Evolutionary conservation across 2,113 vertebrate genomes (phyloP).

Genomic region (Melanocharis versteri): DNA sequence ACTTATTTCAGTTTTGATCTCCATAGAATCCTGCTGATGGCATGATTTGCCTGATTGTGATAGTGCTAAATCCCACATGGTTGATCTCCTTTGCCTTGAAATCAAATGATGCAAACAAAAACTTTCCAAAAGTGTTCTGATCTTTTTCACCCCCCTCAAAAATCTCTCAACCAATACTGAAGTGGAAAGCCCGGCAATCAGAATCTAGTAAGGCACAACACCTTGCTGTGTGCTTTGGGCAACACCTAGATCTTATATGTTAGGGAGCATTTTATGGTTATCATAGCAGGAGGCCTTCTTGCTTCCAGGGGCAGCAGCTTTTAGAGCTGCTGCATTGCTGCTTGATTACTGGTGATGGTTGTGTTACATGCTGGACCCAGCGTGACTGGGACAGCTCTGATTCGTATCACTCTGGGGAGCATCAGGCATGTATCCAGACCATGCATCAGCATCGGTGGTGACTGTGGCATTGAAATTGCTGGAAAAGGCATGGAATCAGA

Average conservation of each 20-base stretch:
- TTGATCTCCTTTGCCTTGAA: neutral
- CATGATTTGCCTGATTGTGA: neutral
- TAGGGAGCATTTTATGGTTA: neutral
- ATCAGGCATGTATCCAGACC: neutral
- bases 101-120: neutral
- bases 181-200: neutral
- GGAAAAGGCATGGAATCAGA: conserved; percentile 26
- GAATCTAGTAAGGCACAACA: neutral
- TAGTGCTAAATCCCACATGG: neutral
- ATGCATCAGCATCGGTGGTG: neutral
- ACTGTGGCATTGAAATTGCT: neutral
- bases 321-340: neutral
- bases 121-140: neutral
- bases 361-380: neutral
- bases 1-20: neutral
- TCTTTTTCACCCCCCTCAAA: neutral
- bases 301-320: conserved; percentile 15
- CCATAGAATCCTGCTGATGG: neutral
- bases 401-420: neutral
- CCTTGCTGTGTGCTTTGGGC: neutral
- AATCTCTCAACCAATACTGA: neutral
- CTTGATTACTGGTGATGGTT: conserved; percentile 6
- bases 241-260: neutral
- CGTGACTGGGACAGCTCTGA: neutral
- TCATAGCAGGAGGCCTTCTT: neutral